phyloP scores from a whole-genome alignment of 2,797 vertebrate species.

The Lutjanus argentimaculatus region DNA sequence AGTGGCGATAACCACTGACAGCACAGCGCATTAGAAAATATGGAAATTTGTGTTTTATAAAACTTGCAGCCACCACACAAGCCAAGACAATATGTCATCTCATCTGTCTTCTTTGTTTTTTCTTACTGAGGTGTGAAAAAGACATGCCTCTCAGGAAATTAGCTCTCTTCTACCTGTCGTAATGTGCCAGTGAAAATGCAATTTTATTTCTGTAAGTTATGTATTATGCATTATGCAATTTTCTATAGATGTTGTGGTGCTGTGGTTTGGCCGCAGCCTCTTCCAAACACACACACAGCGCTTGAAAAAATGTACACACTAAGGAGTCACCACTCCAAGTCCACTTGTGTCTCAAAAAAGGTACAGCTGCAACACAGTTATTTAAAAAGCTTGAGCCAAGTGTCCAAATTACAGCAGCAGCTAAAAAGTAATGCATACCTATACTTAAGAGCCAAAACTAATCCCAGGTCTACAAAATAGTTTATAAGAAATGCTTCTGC shows the following conservation, averaged over 20 bases:
- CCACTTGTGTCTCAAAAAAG: background rate
- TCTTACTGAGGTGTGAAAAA: conserved; percentile 19
- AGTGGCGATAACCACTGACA: conserved; percentile 45
- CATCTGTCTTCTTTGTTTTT: conserved; percentile 7
- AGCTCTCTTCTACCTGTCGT: conserved; percentile 12
- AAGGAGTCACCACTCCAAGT: background rate
- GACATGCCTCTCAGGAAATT: conserved; percentile 46
- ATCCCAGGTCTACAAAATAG: background rate
- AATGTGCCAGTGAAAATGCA: conserved; percentile 1
- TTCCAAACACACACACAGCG: background rate
- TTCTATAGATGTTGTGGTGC: background rate
- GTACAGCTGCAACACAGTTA: background rate
- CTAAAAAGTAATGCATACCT: background rate
- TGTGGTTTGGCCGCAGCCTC: background rate
- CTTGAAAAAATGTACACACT: background rate
- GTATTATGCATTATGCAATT: conserved; percentile 33
- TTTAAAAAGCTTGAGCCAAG: background rate
- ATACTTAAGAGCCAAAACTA: background rate
- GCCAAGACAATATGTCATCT: conserved; percentile 7
- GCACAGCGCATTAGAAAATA: conserved; percentile 14
- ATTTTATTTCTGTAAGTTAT: conserved; percentile 31
- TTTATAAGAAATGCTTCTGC: background rate
- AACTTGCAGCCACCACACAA: conserved; percentile 4
- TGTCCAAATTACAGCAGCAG: background rate
- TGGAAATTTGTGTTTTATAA: conserved; percentile 39